Evolutionary conservation across 2,113 vertebrate species (phyloP).

Genomic region (Aramus guarauna): DNA sequence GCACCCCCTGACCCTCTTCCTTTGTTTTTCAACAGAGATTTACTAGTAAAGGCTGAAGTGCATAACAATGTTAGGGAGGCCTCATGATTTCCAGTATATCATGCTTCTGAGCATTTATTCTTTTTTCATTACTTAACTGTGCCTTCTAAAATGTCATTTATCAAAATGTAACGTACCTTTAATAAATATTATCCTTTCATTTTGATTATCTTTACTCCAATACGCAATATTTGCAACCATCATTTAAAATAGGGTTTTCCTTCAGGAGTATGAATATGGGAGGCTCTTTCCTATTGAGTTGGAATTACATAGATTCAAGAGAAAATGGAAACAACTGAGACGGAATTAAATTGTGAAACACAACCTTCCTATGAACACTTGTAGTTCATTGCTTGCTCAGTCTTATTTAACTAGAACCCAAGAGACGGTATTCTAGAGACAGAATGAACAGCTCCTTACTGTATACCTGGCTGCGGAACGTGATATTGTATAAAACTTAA

Average conservation of each 20-base stretch:
- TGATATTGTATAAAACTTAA: not conserved
- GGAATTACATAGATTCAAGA: not conserved
- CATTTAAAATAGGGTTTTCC: not conserved
- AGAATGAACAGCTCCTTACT: not conserved
- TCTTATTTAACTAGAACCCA: conserved; percentile 45
- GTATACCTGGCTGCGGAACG: not conserved
- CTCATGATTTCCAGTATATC: not conserved
- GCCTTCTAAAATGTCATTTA: not conserved
- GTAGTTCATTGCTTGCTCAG: conserved; percentile 21
- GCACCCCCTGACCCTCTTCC: not conserved
- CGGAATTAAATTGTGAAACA: not conserved
- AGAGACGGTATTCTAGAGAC: not conserved
- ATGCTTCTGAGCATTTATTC: not conserved
- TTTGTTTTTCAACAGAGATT: conserved; percentile 4
- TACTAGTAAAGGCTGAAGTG: conserved; percentile 2
- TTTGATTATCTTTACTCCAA: not conserved
- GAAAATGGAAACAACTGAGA: conserved; percentile 55
- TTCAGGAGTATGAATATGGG: not conserved
- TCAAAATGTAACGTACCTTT: not conserved
- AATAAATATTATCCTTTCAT: not conserved
- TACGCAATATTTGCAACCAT: not conserved
- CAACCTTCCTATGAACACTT: conserved; percentile 62
- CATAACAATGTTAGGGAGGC: not conserved
- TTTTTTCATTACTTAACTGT: not conserved
- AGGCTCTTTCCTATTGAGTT: not conserved